Evolutionary conservation across 2,797 vertebrate genomes (phyloP).

Genomic region (Crocidura indochinensis): DNA sequence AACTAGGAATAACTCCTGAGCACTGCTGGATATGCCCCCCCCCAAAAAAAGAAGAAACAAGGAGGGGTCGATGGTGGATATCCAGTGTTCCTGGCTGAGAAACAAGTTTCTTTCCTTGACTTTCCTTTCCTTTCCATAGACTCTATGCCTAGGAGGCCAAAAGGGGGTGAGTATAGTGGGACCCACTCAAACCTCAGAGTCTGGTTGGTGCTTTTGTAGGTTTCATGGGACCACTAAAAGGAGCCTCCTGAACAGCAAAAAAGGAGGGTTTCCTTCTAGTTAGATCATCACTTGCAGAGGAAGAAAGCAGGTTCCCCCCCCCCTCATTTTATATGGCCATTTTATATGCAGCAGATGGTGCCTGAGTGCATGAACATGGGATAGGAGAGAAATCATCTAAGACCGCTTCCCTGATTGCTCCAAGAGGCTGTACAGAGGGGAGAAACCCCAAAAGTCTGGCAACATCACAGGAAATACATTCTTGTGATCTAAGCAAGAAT

Average conservation of each 20-base stretch:
- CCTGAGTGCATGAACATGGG: no score
- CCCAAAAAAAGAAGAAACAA: no score
- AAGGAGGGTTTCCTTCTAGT: conserved; percentile 83
- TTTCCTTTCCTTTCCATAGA: conserved; percentile 32
- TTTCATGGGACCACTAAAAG: conserved; percentile 82
- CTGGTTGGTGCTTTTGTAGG: conserved; percentile 69
- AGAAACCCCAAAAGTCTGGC: no score
- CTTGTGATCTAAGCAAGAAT: not conserved
- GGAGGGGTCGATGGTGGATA: conserved; percentile 24
- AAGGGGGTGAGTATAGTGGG: conserved; percentile 68
- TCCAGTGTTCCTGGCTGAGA: conserved; percentile 69
- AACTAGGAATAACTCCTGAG: no score
- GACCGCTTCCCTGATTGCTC: not conserved
- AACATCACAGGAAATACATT: not conserved
- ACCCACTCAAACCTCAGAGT: conserved; percentile 85
- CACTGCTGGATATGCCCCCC: no score
- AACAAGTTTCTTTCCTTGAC: conserved; percentile 79
- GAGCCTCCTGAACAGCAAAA: conserved; percentile 58
- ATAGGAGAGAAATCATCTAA: not conserved
- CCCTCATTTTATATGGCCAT: no score
- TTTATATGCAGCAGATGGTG: not conserved
- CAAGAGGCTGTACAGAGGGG: no score
- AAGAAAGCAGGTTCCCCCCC: not conserved
- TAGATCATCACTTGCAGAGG: conserved; percentile 72
- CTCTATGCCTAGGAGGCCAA: conserved; percentile 73